Evolutionary conservation across 2,113 vertebrate genomes (phyloP).

Genomic region (Larimichthys polyactis): DNA sequence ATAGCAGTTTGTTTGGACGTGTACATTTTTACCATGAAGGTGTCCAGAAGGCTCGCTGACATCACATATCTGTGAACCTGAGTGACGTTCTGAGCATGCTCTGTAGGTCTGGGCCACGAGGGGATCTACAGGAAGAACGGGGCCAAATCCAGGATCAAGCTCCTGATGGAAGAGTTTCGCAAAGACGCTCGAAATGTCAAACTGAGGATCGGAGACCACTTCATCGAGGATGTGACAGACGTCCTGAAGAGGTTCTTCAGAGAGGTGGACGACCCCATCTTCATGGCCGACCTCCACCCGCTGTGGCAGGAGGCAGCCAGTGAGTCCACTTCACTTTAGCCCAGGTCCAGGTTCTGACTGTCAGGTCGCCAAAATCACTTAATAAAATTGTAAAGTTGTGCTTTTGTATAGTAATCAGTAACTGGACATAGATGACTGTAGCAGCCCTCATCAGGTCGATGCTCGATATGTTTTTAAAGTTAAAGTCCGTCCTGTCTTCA

Average conservation of each 20-base stretch:
- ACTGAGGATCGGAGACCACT: conserved; percentile 94
- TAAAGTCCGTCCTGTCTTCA: background rate
- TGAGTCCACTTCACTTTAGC: conserved; percentile 71
- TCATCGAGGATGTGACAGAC: conserved; percentile 97
- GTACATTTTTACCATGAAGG: too few species aligned
- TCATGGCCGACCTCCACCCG: conserved; percentile 91
- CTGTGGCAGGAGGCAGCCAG: conserved; percentile 95
- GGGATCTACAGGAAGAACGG: conserved; percentile 98
- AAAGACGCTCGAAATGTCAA: conserved; percentile 95
- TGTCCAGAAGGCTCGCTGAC: background rate
- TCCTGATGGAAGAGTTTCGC: conserved; percentile 96
- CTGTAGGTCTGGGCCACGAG: conserved; percentile 91
- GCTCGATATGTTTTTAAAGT: background rate
- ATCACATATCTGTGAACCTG: background rate
- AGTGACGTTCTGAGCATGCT: conserved; percentile 11
- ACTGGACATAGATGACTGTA: too few species aligned
- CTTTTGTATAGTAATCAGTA: too few species aligned
- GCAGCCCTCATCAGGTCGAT: background rate
- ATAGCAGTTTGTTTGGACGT: too few species aligned
- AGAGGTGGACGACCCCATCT: conserved; percentile 94
- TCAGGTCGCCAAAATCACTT: background rate
- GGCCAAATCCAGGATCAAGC: conserved; percentile 93
- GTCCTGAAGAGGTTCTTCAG: conserved; percentile 98
- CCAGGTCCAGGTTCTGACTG: background rate
- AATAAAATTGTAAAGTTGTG: too few species aligned